phyloP scores from a whole-genome alignment of 2,113 vertebrate species.

The Dipodomys ordii region DNA sequence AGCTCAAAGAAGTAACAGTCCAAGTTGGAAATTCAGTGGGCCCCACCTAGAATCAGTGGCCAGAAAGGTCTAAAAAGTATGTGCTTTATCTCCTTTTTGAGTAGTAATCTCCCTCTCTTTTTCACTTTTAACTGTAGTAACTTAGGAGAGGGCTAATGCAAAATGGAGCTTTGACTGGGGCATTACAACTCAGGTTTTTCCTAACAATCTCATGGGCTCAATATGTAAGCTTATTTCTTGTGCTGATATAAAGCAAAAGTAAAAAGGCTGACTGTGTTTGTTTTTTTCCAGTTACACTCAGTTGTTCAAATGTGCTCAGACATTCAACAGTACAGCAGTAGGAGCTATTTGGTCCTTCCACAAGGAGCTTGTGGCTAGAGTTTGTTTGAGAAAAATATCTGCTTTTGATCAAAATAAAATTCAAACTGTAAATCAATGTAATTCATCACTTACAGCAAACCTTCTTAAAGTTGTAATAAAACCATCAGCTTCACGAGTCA shows the following conservation, averaged over 20 bases:
- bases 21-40: conserved; percentile 24
- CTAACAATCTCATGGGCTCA: conserved; percentile 8
- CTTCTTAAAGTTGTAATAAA: not conserved
- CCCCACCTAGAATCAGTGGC: not conserved
- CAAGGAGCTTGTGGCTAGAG: conserved; percentile 54
- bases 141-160: not conserved
- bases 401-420: conserved; percentile 78
- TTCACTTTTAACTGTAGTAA: not conserved
- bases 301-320: conserved; percentile 68
- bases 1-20: not conserved
- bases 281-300: not conserved
- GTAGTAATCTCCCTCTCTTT: not conserved
- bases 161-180: not conserved
- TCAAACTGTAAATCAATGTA: conserved; percentile 58
- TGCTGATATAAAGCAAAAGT: conserved; percentile 46
- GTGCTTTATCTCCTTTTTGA: not conserved
- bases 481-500: not conserved
- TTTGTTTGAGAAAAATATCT: conserved; percentile 69
- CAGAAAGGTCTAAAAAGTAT: not conserved
- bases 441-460: conserved; percentile 43
- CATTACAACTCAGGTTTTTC: not conserved
- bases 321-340: conserved; percentile 18
- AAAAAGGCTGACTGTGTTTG: conserved; percentile 52
- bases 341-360: conserved; percentile 22
- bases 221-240: conserved; percentile 64